These are phyloP conservation scores for Sarcophaga caerulescens DNA, from an alignment of 2,888 invertebrate species.

Conservation along the genomic window DNA sequence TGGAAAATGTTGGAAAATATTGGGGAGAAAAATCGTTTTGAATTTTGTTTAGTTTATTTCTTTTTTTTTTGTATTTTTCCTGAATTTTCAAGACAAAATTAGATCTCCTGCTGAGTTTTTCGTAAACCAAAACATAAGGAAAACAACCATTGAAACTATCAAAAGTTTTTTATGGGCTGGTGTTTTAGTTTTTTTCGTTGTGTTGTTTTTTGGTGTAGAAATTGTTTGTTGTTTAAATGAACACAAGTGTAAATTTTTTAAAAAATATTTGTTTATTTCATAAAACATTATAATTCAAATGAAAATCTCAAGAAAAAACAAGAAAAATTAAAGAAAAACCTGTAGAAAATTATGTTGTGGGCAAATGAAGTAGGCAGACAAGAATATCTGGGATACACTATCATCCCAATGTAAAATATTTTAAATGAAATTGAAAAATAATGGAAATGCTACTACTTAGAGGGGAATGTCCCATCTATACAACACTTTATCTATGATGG, in stretches of 20 bases:
- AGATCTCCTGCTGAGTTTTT: conserved; percentile 69
- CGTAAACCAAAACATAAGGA: conserved; percentile 34
- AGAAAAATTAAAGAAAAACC: neutral
- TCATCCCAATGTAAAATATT: no score
- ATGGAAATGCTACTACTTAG: no score
- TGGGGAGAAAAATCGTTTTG: conserved; percentile 55
- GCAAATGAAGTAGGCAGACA: neutral
- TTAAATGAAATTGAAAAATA: no score
- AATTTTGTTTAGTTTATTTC: conserved; percentile 13
- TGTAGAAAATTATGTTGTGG: neutral
- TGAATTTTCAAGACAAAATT: conserved; percentile 43
- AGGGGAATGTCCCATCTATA: no score
- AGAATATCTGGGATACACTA: neutral
- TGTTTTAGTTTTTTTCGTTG: conserved; percentile 5
- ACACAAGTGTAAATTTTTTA: conserved; percentile 56
- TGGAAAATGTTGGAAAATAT: conserved; percentile 60
- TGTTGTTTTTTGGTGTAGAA: conserved; percentile 15
- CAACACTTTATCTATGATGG: no score
- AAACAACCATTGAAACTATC: conserved; percentile 42
- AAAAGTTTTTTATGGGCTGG: neutral
- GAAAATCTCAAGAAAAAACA: conserved; percentile 16
- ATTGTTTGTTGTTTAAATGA: conserved; percentile 10
- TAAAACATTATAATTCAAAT: conserved; percentile 40
- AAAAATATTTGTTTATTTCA: conserved; percentile 54
- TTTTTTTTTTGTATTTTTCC: neutral